These are phyloP conservation scores for Hapalemur alaotrensis DNA, from an alignment of 2,797 vertebrate species.

Conservation along the genomic window DNA sequence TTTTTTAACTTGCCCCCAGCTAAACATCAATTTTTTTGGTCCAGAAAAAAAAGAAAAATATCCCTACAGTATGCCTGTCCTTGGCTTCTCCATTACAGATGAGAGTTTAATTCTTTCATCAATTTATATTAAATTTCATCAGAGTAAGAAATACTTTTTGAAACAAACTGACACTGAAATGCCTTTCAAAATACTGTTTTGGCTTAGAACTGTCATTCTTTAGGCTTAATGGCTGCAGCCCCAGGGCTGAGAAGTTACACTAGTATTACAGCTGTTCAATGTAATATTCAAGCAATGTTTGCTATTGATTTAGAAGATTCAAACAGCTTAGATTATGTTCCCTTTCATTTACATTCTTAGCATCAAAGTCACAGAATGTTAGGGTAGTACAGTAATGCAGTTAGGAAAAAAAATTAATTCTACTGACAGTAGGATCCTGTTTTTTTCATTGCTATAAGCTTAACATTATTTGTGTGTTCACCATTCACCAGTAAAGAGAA, in stretches of 20 bases:
- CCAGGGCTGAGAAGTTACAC: constrained; percentile 53
- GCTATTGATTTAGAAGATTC: constrained; percentile 59
- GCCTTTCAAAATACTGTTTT: constrained; percentile 58
- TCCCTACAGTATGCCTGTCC: neutral
- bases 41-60: constrained; percentile 36
- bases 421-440: neutral
- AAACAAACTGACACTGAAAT: constrained; percentile 53
- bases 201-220: constrained; percentile 60
- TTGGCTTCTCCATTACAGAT: constrained; percentile 16
- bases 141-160: constrained; percentile 43
- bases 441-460: neutral
- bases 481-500: neutral
- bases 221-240: constrained; percentile 32
- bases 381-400: neutral
- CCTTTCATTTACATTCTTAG: constrained; percentile 47
- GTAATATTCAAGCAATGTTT: constrained; percentile 65
- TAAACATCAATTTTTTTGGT: neutral
- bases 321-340: constrained; percentile 33
- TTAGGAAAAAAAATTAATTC: neutral
- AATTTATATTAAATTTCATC: constrained; percentile 50
- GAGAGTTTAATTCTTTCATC: constrained; percentile 29
- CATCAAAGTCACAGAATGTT: constrained; percentile 27
- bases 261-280: constrained; percentile 47
- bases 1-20: neutral
- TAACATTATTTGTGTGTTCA: neutral